Evolutionary conservation across 2,797 vertebrate genomes (phyloP), one percentile per base, ranked within the genome.

Genomic region (Acipenser ruthenus): DNA sequence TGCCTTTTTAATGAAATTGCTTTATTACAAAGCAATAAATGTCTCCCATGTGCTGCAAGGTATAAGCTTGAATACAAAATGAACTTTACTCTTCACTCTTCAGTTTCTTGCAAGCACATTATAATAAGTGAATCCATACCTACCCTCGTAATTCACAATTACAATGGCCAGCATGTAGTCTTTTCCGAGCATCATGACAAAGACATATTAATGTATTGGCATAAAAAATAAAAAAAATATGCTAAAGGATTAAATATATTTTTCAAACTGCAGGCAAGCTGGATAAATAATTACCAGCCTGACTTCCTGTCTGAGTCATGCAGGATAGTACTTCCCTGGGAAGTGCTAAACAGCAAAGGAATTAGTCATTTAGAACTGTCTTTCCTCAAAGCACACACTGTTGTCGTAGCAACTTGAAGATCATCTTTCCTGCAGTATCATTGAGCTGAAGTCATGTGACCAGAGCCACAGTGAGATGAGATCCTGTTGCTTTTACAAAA

Each of bases 151-250:
- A 88, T 87, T 92, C 84, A 89, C 85, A 88, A 79, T 86, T 82
- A 81, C 62, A 79, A 88, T 84, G 77, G 87, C 81, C 89, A 92
- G 88, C 83, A 80, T 83, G 84, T 85, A 92, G 87, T 86, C 88
- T 86, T 73, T 65, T 72, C 90, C 81, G 73, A 90, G 85, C 87
- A 92, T 83, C 86, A 83, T 66, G 80, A 77, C 80, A 77, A 85
- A 79, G 62, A 59, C 55, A 62, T 61, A 18, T 18, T 18, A 67
- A 0, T 10, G 58, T 64, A 60, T n/a, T 60, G 8, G 63, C 58
- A 55, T 61, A 13, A 56, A 53, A 67, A 60, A 62, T 18, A 51
- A 52, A 66, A 50, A 15, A 15, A 67, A 69, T 61, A 62, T 6
- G n/a, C 10, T 68, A 49, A 49, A 18, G 49, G 62, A 18, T 49